Percentiles rank a stretch among this genome's conserved stretches.
These are phyloP conservation scores for Dasypogon diadema DNA, from an alignment of 2,888 invertebrate species.

Conservation along the genomic window DNA sequence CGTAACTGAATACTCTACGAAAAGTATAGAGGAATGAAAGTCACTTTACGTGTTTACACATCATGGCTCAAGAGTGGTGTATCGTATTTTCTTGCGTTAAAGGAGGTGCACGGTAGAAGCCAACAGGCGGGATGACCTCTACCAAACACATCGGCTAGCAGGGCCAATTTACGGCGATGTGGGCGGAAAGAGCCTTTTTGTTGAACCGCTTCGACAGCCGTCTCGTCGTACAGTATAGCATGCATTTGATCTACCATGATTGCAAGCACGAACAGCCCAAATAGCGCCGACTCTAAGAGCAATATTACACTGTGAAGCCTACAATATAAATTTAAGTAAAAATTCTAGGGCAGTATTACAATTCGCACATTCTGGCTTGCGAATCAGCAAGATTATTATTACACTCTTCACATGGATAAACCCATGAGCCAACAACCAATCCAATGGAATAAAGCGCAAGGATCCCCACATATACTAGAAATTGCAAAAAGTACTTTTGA, in stretches of 20 bases:
- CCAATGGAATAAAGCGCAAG: constrained; percentile 76
- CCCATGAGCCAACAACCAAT: constrained; percentile 80
- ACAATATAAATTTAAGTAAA: constrained; percentile 45
- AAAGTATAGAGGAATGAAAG: constrained; percentile 24
- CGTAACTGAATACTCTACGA: constrained; percentile 2
- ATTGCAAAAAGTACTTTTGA: constrained; percentile 92
- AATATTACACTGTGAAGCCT: constrained; percentile 87
- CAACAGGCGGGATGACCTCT: constrained; percentile 78
- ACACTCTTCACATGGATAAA: constrained; percentile 77
- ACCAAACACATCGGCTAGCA: constrained; percentile 84
- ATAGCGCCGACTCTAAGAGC: constrained; percentile 83
- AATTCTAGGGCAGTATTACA: neutral
- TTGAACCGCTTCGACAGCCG: constrained; percentile 83
- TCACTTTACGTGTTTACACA: constrained; percentile 61
- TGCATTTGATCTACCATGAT: constrained; percentile 89
- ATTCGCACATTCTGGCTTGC: constrained; percentile 78
- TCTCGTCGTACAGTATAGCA: constrained; percentile 86
- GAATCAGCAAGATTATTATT: constrained; percentile 75
- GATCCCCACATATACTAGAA: constrained; percentile 82
- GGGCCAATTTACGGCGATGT: constrained; percentile 74
- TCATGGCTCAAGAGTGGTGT: constrained; percentile 67
- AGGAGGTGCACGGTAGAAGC: constrained; percentile 77
- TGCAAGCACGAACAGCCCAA: constrained; percentile 89
- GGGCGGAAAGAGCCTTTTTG: constrained; percentile 76
- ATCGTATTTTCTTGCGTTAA: constrained; percentile 67